phyloP scores from a whole-genome alignment of 1,140 invertebrate species.

The Atta texana region DNA sequence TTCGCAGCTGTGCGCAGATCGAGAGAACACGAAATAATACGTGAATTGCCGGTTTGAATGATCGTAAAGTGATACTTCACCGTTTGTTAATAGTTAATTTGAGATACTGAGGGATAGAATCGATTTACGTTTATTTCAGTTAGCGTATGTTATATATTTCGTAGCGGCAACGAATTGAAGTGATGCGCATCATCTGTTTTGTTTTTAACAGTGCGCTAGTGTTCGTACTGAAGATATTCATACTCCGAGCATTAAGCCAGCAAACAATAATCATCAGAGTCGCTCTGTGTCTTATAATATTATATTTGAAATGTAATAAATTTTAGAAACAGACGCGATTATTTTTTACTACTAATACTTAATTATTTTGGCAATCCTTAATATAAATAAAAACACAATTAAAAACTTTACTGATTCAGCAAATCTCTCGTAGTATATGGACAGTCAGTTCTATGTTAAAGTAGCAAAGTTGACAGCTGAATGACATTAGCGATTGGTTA shows the following conservation, averaged over 20 bases:
- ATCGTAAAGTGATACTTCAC: not conserved
- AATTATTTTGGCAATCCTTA: not conserved
- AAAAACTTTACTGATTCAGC: too few relatives aligned
- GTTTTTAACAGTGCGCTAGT: not conserved
- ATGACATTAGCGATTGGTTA: too few relatives aligned
- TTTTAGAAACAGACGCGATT: not conserved
- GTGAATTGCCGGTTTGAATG: not conserved
- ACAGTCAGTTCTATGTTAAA: too few relatives aligned
- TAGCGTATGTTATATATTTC: not conserved
- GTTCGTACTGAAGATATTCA: not conserved
- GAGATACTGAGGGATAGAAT: not conserved
- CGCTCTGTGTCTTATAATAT: not conserved
- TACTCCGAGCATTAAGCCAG: not conserved
- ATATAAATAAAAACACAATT: not conserved
- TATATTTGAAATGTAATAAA: not conserved
- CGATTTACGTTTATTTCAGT: not conserved
- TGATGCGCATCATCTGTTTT: not conserved
- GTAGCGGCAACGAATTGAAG: not conserved
- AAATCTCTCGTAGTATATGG: too few relatives aligned
- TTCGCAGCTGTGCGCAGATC: not conserved
- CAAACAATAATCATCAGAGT: not conserved
- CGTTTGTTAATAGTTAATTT: constrained; percentile 25
- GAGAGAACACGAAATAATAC: not conserved
- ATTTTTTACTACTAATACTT: not conserved
- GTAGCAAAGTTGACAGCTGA: too few relatives aligned